Evolutionary conservation across 2,797 vertebrate genomes (phyloP).

Genomic region (Podarcis siculus): DNA sequence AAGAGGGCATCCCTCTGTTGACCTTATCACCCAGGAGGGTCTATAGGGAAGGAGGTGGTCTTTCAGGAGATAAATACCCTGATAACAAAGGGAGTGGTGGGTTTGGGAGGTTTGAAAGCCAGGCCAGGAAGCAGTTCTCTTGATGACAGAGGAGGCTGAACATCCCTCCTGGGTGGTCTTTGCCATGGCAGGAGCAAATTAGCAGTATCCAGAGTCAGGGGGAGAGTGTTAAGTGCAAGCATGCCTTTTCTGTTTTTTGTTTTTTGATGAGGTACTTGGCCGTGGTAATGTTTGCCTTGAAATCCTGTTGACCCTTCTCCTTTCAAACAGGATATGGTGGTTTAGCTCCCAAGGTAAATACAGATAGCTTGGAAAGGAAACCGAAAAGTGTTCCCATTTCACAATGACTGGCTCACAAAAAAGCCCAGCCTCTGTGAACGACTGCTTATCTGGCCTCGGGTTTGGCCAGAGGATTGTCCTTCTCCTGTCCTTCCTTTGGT

Average conservation of each 20-base stretch:
- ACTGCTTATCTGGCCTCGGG: not conserved
- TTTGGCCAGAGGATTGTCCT: conserved; percentile 10
- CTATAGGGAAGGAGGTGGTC: too few relatives aligned
- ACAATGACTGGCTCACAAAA: not conserved
- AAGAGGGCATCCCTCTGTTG: too few relatives aligned
- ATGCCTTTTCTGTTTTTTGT: not conserved
- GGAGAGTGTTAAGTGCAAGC: not conserved
- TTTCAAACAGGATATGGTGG: not conserved
- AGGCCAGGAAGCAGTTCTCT: not conserved
- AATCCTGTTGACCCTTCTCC: not conserved
- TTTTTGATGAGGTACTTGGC: not conserved
- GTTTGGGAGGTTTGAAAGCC: not conserved
- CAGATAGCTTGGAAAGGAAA: not conserved
- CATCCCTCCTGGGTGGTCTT: not conserved
- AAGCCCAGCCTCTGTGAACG: not conserved
- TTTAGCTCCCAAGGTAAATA: conserved; percentile 24
- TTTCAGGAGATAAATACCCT: not conserved
- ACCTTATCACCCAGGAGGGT: too few relatives aligned
- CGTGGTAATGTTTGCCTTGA: not conserved
- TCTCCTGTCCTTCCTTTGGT: not conserved
- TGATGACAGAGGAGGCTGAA: fast-evolving
- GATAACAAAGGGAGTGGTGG: not conserved
- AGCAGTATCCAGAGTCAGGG: not conserved
- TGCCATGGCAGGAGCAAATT: not conserved
- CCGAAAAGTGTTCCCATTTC: not conserved